These are phyloP conservation scores for Nemapogon koenigi DNA, from an alignment of 2,888 invertebrate species.

Conservation along the genomic window DNA sequence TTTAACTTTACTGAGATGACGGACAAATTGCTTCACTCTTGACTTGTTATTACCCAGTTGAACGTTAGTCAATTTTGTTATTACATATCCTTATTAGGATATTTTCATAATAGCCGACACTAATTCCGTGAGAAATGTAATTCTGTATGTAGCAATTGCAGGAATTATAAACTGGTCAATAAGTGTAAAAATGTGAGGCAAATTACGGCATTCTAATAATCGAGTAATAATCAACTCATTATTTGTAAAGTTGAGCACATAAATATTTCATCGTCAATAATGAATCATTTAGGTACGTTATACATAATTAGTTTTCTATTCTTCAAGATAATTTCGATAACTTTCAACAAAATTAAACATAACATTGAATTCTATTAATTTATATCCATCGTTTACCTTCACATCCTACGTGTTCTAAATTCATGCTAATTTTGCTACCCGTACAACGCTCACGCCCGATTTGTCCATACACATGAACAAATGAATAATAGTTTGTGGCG, in stretches of 20 bases:
- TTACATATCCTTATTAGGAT: slow-evolving; percentile 6
- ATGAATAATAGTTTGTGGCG: slow-evolving; percentile 1
- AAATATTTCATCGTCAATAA: no score
- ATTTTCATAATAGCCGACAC: slow-evolving; percentile 3
- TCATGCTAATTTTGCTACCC: slow-evolving; percentile 8
- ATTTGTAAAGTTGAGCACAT: no score
- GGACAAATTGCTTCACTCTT: slow-evolving; percentile 6
- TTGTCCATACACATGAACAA: slow-evolving; percentile 1
- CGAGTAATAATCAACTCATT: no score
- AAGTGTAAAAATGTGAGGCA: not conserved
- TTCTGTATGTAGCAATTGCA: not conserved
- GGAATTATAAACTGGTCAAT: not conserved
- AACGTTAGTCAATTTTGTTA: slow-evolving; percentile 7
- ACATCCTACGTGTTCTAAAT: slow-evolving; percentile 9
- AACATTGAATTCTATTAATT: no score
- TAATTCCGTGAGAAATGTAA: slow-evolving; percentile 6
- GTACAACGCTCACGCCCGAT: slow-evolving; percentile 8
- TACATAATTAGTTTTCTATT: no score
- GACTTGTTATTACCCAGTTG: slow-evolving; percentile 6
- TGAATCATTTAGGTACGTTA: no score
- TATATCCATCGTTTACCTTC: slow-evolving; percentile 7
- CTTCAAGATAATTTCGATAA: no score
- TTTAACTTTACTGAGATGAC: slow-evolving; percentile 7
- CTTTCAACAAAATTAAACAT: no score
- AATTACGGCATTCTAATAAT: no score